Evolutionary conservation across 2,888 invertebrate genomes (phyloP).

Genomic region (Celastrina argiolus): DNA sequence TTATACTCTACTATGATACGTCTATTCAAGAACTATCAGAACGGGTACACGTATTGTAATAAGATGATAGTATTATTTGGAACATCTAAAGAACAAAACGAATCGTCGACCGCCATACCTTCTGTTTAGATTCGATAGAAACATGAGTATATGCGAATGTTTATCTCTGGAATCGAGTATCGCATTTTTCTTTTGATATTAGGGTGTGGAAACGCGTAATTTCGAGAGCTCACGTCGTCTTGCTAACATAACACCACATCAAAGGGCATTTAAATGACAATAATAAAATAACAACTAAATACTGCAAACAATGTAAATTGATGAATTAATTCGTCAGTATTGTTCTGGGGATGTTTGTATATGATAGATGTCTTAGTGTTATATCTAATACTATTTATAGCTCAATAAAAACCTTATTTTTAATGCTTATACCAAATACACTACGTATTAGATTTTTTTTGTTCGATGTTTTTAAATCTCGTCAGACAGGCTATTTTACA

Average conservation of each 20-base stretch:
- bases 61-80: neutral
- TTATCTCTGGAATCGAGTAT: slow-evolving; percentile 21
- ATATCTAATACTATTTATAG: no score
- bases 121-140: slow-evolving; percentile 18
- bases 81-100: slow-evolving; percentile 10
- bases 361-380: no score
- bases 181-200: slow-evolving; percentile 30
- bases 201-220: slow-evolving; percentile 32
- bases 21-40: neutral
- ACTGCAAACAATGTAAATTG: slow-evolving; percentile 43
- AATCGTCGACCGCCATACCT: slow-evolving; percentile 15
- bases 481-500: no score
- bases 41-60: no score
- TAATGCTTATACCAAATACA: no score
- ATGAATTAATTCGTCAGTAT: slow-evolving; percentile 38
- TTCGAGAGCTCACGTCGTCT: slow-evolving; percentile 35
- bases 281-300: slow-evolving; percentile 51
- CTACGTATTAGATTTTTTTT: no score
- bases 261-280: slow-evolving; percentile 61
- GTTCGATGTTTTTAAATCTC: no score
- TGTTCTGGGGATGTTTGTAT: neutral
- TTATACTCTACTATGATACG: neutral
- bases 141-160: slow-evolving; percentile 15
- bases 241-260: slow-evolving; percentile 46
- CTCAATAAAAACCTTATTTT: no score